Conservation (phyloP, 2,797 vertebrate species). For the Propithecus perrieri region DNA sequence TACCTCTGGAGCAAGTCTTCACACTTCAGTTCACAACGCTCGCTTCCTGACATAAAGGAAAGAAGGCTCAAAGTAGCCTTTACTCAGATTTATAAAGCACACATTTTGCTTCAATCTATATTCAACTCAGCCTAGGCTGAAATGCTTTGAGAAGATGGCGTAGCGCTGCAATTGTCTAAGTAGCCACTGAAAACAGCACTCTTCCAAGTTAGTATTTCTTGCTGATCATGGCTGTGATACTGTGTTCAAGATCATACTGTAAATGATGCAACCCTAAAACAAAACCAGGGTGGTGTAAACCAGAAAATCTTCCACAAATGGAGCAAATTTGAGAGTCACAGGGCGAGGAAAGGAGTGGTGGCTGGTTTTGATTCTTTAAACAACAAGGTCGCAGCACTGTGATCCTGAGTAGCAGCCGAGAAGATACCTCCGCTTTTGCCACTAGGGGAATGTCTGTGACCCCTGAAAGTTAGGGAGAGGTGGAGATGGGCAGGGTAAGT, state of each 20-base stretch:
- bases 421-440: neutral
- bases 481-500: neutral
- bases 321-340: neutral
- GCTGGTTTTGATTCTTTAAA: conserved; percentile 6
- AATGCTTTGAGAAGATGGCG: neutral
- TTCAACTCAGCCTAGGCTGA: neutral
- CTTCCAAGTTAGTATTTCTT: neutral
- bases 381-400: neutral
- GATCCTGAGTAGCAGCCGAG: neutral
- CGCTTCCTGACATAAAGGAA: neutral
- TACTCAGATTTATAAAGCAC: neutral
- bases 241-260: neutral
- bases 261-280: neutral
- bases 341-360: neutral
- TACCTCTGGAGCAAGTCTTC: neutral
- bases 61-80: neutral
- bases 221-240: neutral
- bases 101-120: neutral
- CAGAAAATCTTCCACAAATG: neutral
- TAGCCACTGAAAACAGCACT: neutral
- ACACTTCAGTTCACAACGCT: neutral
- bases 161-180: neutral
- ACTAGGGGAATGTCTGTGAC: neutral
- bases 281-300: neutral
- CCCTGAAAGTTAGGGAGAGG: neutral